Evolutionary conservation across 1,140 invertebrate species (phyloP), one percentile per base, ranked within the genome.

Genomic region (Zaprionus taronus): DNA sequence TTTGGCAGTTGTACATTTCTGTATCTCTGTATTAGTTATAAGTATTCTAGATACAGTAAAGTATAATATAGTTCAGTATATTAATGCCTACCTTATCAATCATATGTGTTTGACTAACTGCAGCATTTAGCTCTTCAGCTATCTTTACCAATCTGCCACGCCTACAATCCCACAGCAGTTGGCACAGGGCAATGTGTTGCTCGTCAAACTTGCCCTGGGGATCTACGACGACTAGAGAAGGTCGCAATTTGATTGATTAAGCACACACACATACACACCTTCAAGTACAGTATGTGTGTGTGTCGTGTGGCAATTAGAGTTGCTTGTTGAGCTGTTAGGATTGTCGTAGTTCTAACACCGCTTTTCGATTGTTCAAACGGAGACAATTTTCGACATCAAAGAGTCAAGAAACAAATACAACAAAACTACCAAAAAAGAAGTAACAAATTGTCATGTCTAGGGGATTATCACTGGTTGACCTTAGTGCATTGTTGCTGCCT

Each of bases 241-340:
- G 66, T 63, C 64, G 77, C 62, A 68, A 36, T 80, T 80, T 86
- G 83, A 86, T 87, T 87, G 83, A 86, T 86, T 86, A 74, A 86
- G 74, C 51, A 81, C 65, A 70, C 76, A 38, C 36, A 64, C 68
- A 79, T 3, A 11, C 12, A 68, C 72, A 81, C 65, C 70, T 44
- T 36, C 55, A 36, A 36, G 31, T 36, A 17, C 31, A 28, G n/a
- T 7, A 17, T 57, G 28, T 36, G 4, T 57, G 34, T 60, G 12
- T 41, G 57, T 61, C n/a, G 38, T 63, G 28, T 14, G 28, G 47
- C 53, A 73, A 81, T 81, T 67, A 78, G 67, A 68, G 26, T 36
- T 41, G 68, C 58, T 65, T 68, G 79, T 72, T 74, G 31, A 60
- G 36, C 60, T 62, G 34, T 70, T 57, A 15, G 68, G n/a, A 20